Evolutionary conservation across 1,140 invertebrate genomes (phyloP), one percentile per base, ranked within the genome.

Genomic region (Lerema accius): DNA sequence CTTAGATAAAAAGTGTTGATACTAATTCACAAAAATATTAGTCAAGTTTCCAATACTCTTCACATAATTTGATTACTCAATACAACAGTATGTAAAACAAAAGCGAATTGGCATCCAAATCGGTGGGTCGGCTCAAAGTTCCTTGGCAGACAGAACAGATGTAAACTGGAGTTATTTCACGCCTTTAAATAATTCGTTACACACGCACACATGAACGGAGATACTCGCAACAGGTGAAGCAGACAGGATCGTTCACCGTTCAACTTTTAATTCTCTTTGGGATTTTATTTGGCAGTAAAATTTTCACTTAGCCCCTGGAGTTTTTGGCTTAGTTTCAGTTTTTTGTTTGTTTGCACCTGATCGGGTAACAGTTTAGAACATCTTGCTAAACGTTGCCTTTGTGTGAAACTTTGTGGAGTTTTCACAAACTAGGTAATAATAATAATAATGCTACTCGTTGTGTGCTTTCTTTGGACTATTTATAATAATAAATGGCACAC

Each of bases 211-310:
- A 19, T 17, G 48, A n/a, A 13, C 48, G 13, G 53, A 56, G 53
- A 56, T 28, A 40, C 1, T 32, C 28, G 13, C 53, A 56, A 56
- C 53, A 56, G 53, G 53, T 56, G 40, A 43, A 28, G 32, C 11
- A 51, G 40, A 28, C 53, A 56, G 40, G 39, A 56, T 45, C 23
- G 53, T 56, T 58, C 45, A 58, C 53, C 53, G 53, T 45, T 56
- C 39, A 45, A 58, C 55, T 58, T 58, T 46, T 58, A 58, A 58
- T 58, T 58, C 55, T 46, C 42, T 58, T 58, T 37, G 15, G 55
- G 42, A 58, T 58, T 58, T 58, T 58, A 58, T 58, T 58, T 58
- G 55, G 42, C 55, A 58, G 55, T 58, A 37, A 58, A 58, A 58
- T 58, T 58, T 46, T 58, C 55, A 58, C 55, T 58, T 35, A 56